These are phyloP conservation scores for Metacarcinus magister DNA, from an alignment of 2,888 invertebrate species.

Conservation along the genomic window DNA sequence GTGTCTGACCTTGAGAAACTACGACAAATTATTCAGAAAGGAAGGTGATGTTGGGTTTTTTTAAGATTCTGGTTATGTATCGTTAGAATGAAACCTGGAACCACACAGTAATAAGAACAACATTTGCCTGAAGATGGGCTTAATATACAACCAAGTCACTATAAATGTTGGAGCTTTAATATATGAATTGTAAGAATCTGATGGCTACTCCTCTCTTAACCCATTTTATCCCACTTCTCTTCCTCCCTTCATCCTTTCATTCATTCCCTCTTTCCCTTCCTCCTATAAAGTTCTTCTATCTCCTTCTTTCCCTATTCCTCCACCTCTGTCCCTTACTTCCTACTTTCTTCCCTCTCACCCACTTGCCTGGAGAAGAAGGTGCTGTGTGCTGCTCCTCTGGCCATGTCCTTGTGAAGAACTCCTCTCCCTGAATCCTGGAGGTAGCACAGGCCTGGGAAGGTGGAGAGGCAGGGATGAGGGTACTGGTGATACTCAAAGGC, in stretches of 20 bases:
- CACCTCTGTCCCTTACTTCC: not conserved
- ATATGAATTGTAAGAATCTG: not conserved
- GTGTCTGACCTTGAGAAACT: no score
- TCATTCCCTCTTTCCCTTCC: no score
- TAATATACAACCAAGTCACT: no score
- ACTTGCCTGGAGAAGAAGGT: slow-evolving; percentile 18
- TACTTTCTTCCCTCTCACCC: not conserved
- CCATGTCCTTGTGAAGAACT: slow-evolving; percentile 52
- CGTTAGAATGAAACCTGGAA: no score
- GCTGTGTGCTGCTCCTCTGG: slow-evolving; percentile 23
- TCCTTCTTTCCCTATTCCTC: not conserved
- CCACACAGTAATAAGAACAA: no score
- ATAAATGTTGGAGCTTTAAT: no score
- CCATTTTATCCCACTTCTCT: not conserved
- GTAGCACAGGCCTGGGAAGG: slow-evolving; percentile 26
- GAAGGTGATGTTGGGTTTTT: no score
- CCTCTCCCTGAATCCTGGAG: slow-evolving; percentile 60
- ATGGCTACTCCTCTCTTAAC: no score
- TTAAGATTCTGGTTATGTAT: no score
- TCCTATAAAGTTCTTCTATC: no score
- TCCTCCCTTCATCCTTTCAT: not conserved
- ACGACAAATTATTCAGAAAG: no score
- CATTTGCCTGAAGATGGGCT: no score
- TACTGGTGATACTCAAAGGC: not conserved
- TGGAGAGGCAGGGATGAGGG: not conserved